Evolutionary conservation across 2,888 invertebrate genomes (phyloP), one percentile per base, ranked within the genome.

Genomic region (Clistopyga incitator): DNA sequence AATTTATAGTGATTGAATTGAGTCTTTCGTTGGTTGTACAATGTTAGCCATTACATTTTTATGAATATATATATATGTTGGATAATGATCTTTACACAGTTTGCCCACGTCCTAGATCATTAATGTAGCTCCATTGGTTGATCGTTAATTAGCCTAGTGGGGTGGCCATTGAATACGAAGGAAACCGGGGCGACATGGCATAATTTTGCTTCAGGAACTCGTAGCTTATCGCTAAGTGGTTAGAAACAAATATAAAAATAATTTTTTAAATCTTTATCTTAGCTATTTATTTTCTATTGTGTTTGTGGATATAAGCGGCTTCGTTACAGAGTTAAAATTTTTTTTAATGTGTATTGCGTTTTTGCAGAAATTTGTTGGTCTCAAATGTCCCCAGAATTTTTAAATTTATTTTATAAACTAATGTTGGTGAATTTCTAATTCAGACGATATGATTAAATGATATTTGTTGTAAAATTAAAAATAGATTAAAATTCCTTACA

Each of bases 1-100:
- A 34, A 34, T 34, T 1, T 34, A 34, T 34, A 34, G 34, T 8
- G 8, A 34, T 34, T 34, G 4, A 8, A 34, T 34, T 34, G 4
- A n/a, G n/a, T 34, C 8, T 34, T 34, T n/a, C n/a, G n/a, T n/a
- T n/a, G n/a, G n/a, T n/a, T n/a, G n/a, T n/a, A n/a, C n/a, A n/a
- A n/a, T n/a, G n/a, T 10, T 47, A 42, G 11, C 23, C 50, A 64
- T 56, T 54, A 18, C n/a, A n/a, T n/a, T n/a, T n/a, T n/a, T n/a
- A n/a, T n/a, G n/a, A n/a, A n/a, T n/a, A n/a, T n/a, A n/a, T n/a
- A n/a, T 18, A 45, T 4, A 13, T 23, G 18, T 47, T 42, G 25
- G 29, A 45, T 68, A 61, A 78, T 54, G 61, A 64, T 70, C 74
- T 52, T 61, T 34, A 64, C 45, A 11, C 50, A 6, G 70, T 65